A percentile compares a stretch with the other conserved stretches of the same genome.
These are phyloP conservation scores for Heliconius hewitsoni DNA, from an alignment of 1,140 invertebrate genomes.

Conservation along the genomic window DNA sequence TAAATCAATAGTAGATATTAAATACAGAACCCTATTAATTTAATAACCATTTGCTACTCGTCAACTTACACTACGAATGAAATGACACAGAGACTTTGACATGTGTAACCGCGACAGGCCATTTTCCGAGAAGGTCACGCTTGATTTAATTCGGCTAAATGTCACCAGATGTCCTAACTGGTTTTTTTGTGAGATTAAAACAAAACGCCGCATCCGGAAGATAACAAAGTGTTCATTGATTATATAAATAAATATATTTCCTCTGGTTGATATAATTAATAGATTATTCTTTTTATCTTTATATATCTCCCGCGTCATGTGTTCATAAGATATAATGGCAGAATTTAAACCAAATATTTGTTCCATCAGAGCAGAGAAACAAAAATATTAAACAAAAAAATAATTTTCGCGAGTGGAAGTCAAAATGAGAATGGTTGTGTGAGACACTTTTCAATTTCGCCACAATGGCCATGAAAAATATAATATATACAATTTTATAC, in stretches of 20 bases:
- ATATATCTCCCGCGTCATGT: too few species aligned
- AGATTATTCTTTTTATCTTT: too few species aligned
- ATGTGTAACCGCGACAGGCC: conserved; percentile 37
- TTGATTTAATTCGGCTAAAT: conserved; percentile 45
- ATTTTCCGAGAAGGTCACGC: conserved; percentile 37
- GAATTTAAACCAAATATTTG: too few species aligned
- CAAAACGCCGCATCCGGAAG: conserved; percentile 11
- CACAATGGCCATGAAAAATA: too few species aligned
- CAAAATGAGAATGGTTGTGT: too few species aligned
- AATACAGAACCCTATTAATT: conserved; percentile 6
- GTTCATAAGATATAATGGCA: too few species aligned
- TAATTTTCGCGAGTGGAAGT: too few species aligned
- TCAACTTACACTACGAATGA: conserved; percentile 29
- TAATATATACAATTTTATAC: too few species aligned
- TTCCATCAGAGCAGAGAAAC: too few species aligned
- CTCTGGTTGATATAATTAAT: background rate
- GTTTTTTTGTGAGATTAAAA: conserved; percentile 20
- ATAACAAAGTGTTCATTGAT: background rate
- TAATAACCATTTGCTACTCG: background rate
- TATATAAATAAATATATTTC: background rate
- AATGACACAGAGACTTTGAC: conserved; percentile 35
- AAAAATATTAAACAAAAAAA: too few species aligned
- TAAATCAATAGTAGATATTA: too few species aligned
- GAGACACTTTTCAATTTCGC: too few species aligned
- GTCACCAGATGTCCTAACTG: conserved; percentile 40